Base-by-base conservation (phyloP, 2,113 vertebrate genomes). In the Psittacus erithacus region DNA sequence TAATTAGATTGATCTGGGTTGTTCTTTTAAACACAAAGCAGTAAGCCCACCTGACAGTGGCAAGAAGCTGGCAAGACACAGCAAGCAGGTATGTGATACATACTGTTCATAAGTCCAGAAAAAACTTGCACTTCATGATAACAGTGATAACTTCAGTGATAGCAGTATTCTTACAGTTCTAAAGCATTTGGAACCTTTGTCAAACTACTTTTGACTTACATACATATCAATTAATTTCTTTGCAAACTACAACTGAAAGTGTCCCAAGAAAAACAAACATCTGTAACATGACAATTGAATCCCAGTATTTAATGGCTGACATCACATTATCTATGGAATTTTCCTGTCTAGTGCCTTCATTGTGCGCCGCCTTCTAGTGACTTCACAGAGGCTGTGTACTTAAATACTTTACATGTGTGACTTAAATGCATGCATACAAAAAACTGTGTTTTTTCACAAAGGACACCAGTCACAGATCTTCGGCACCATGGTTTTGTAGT, bases 291-390 rank as follows among this genome's bases (percentile, higher is more conserved):
- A 24, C 29, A 71, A 16, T 7, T n/a, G 28, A 84, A 64, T 63
- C 14, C 27, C 22, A n/a, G 10, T 33, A 31, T 41, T 62, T 53
- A 67, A 35, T 12, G 33, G 13, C 17, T 67, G 39, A 27, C 15
- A 57, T 55, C 9, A 18, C 19, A 31, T 13, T 13, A 59, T 4
- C 16, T 8, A 17, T 13, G 24, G 39, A 23, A 23, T 46, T 57
- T 41, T 25, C 29, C 15, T 27, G 13, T 16, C 8, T 38, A 3
- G 11, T 35, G 17, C 19, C 39, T 57, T 64, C 39, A 19, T 3
- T 2, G 10, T 11, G 33, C 14, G 33, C 55, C 2, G 2, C 4
- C 55, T n/a, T 16, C 7, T n/a, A 4, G 11, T 35, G 15, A 13
- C 39, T 57, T 64, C 33, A 16, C 4, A n/a, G 15, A 87, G 31